phyloP scores from a whole-genome alignment of 2,113 vertebrate genomes.

The Sylvia atricapilla region DNA sequence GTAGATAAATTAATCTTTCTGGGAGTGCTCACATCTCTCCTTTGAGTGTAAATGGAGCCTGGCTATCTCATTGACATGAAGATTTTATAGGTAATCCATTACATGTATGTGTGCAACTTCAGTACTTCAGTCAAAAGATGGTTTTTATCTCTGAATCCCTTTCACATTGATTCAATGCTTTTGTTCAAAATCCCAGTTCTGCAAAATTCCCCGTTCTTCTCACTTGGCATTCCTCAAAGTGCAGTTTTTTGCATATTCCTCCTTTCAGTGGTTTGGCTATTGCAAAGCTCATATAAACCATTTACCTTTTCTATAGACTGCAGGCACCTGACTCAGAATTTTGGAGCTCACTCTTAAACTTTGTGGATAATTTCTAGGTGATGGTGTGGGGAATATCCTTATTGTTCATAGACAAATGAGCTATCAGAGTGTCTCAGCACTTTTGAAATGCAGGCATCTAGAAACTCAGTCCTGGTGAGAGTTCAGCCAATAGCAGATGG shows the following conservation, averaged over 20 bases:
- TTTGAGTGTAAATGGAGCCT: neutral
- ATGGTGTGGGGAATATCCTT: neutral
- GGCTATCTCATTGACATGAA: fast-evolving
- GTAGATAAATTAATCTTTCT: neutral
- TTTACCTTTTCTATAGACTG: neutral
- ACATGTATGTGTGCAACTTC: neutral
- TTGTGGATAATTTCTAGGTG: neutral
- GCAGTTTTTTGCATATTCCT: neutral
- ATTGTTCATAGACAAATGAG: neutral
- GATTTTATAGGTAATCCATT: neutral
- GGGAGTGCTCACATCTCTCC: neutral
- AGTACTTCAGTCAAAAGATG: neutral
- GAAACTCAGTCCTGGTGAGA: neutral
- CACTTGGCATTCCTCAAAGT: neutral
- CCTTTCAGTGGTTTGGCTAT: neutral
- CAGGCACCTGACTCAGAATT: neutral
- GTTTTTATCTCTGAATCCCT: neutral
- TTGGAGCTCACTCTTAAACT: neutral
- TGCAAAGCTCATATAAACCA: neutral
- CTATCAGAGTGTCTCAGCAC: neutral
- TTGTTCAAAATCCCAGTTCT: neutral
- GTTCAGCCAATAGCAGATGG: neutral
- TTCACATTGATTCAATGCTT: neutral
- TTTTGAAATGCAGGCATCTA: neutral
- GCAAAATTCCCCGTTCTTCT: neutral